A percentile compares a stretch with the other conserved stretches of the same genome.
These are phyloP conservation scores for Cebus imitator DNA, from an alignment of 2,113 vertebrate species.

Conservation along the genomic window DNA sequence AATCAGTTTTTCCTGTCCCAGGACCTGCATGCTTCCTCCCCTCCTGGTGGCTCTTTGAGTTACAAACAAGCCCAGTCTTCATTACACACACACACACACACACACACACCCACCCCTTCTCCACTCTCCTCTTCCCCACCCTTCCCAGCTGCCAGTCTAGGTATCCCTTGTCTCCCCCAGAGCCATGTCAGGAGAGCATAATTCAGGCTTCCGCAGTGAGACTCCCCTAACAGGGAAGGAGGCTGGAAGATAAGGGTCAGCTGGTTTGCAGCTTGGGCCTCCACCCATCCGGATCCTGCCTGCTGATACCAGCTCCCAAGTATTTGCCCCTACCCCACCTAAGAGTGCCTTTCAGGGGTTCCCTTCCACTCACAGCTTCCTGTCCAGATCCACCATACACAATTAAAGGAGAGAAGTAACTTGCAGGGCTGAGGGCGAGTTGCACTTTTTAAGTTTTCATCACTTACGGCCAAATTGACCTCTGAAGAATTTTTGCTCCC, in stretches of 20 bases:
- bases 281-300: background rate
- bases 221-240: background rate
- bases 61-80: background rate
- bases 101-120: background rate
- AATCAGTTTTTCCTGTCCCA: background rate
- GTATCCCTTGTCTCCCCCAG: background rate
- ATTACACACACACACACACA: background rate
- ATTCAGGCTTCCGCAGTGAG: background rate
- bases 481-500: background rate
- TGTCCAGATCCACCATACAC: background rate
- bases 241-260: background rate
- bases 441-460: background rate
- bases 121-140: too few relatives aligned
- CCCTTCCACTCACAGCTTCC: background rate
- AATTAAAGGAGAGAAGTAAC: background rate
- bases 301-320: background rate
- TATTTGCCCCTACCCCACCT: background rate
- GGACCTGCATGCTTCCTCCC: background rate
- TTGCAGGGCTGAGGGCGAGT: fast-evolving
- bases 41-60: background rate
- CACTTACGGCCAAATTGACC: background rate
- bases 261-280: background rate
- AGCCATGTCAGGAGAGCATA: background rate
- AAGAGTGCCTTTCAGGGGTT: too few relatives aligned
- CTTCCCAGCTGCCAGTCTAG: background rate